Base-by-base conservation (phyloP, 2,113 vertebrate species). In the Uropsilus gracilis region DNA sequence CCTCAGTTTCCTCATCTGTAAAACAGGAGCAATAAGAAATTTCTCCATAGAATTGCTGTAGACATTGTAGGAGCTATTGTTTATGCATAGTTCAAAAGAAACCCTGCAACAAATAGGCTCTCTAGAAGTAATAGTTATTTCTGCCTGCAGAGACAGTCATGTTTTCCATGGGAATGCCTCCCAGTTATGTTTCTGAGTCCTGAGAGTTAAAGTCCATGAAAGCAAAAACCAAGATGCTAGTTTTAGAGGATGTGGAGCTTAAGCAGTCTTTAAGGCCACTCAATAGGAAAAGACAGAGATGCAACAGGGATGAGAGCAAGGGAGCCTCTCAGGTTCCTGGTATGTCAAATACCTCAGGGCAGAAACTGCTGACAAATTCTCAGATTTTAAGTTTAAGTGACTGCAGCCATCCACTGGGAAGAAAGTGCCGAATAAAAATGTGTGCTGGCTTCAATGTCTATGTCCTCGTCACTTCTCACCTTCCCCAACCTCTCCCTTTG, bases 361-460 rank as follows among this genome's bases (percentile, higher is more conserved):
- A 24, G 50, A 76, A 82, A 34, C 39, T 18, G 3, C 10, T 30
- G 17, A 90, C 7, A 80, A 22, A 46, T 5, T 3, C 2, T 5
- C 11, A 8, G 26, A 30, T n/a, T 12, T 53, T 42, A 81, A 37
- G 22, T 30, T 61, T 37, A 48, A 37, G 6, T 26, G 39, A 57
- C 18, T 34, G 32, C 18, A 81, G 3, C 3, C 4, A 83, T 57
- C 42, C 39, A 0, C 17, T 17, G 44, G 46, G 24, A 2, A 32
- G 37, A 66, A 24, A 22, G 26, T 32, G 26, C 20, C 13, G 94
- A 86, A 59, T 5, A 3, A 80, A 61, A 82, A n/a, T 13, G 5
- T 28, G 1, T 0, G 1, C 10, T 14, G 18, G 17, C 24, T 61
- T 48, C 32, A 46, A 0, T 69, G 18, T 78, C 37, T 6, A 1